Conservation (phyloP, 2,797 vertebrate genomes). For the Diceros bicornis region DNA sequence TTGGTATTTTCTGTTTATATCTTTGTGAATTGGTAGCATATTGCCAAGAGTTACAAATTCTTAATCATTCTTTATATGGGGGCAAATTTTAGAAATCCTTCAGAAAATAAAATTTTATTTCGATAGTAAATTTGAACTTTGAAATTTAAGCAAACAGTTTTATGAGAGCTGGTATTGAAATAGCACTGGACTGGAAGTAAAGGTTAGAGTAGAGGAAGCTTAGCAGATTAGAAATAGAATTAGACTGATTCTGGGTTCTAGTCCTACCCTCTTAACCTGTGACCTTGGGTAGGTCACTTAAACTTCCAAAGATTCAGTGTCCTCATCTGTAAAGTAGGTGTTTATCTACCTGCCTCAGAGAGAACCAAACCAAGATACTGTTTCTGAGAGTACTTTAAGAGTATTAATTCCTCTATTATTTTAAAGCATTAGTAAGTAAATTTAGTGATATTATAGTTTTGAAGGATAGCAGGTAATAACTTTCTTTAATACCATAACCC, state of each 20-base stretch:
- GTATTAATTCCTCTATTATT: constrained; percentile 14
- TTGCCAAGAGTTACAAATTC: constrained; percentile 24
- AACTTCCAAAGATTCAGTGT: constrained; percentile 13
- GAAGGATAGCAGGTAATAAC: constrained; percentile 26
- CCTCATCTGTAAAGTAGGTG: constrained; percentile 18
- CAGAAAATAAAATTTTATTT: constrained; percentile 41
- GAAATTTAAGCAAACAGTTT: constrained; percentile 56
- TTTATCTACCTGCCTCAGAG: not conserved
- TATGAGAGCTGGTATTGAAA: constrained; percentile 7
- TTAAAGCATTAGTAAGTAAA: constrained; percentile 39
- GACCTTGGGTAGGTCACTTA: not conserved
- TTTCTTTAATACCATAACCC: constrained; percentile 27
- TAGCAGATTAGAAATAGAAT: not conserved
- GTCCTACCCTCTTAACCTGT: not conserved
- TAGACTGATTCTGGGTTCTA: not conserved
- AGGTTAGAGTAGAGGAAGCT: not conserved
- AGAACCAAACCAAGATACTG: not conserved
- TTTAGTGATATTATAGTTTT: constrained; percentile 44
- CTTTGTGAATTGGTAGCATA: constrained; percentile 28
- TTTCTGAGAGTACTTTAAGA: constrained; percentile 26
- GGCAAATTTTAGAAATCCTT: constrained; percentile 19
- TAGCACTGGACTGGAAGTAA: constrained; percentile 34
- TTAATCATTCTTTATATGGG: not conserved
- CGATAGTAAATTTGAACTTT: constrained; percentile 32
- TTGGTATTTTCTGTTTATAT: constrained; percentile 36